Evolutionary conservation across 2,797 vertebrate genomes (phyloP).

Genomic region (Artibeus lituratus): DNA sequence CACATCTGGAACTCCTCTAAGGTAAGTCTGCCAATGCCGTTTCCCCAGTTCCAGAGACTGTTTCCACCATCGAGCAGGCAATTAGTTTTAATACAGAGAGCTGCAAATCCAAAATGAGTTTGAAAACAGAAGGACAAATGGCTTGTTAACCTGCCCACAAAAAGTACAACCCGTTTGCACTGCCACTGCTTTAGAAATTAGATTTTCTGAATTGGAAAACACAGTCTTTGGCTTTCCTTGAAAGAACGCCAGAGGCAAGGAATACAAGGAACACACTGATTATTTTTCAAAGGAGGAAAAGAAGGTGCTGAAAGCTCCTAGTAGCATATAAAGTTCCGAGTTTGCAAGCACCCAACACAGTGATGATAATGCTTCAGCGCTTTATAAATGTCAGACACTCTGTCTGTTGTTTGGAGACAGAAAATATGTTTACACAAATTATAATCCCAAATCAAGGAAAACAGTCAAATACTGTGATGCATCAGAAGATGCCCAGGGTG

Average conservation of each 20-base stretch:
- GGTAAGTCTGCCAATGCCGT: neutral
- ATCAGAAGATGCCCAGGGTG: neutral
- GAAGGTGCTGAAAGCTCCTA: constrained; percentile 56
- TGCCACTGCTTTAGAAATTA: neutral
- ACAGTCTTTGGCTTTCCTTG: constrained; percentile 38
- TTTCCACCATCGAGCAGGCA: neutral
- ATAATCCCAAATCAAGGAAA: constrained; percentile 45
- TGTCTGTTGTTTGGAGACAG: constrained; percentile 32
- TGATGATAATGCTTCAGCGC: constrained; percentile 24
- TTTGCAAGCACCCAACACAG: constrained; percentile 62
- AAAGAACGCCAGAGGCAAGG: constrained; percentile 46
- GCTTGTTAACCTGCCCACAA: neutral
- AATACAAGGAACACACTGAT: constrained; percentile 41
- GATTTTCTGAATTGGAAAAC: constrained; percentile 49
- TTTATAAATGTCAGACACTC: constrained; percentile 67
- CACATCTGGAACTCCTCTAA: neutral
- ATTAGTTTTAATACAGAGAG: constrained; percentile 11
- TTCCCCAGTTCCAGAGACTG: neutral
- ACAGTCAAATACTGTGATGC: neutral
- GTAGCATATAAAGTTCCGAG: neutral
- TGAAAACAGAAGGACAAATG: constrained; percentile 43
- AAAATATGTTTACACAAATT: constrained; percentile 39
- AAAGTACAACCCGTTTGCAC: neutral
- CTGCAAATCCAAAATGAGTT: neutral
- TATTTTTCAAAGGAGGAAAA: constrained; percentile 22